Percentiles rank a stretch among this genome's conserved stretches.
Conservation (phyloP, 2,113 vertebrate genomes). For the Perognathus longimembris region DNA sequence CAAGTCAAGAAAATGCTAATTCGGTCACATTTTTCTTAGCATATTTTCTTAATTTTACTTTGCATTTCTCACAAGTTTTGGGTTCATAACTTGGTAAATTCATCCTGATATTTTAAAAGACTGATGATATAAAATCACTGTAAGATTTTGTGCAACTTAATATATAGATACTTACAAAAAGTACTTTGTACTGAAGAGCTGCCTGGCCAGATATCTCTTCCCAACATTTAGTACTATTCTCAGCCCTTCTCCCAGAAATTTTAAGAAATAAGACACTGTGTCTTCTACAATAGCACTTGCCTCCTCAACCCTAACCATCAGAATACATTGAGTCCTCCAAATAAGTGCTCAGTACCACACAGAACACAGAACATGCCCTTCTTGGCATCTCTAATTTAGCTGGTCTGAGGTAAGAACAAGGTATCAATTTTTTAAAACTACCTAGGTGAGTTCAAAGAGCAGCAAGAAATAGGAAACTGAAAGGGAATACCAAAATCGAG, state of each 20-base stretch:
- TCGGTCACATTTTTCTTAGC: background rate
- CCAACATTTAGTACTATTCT: background rate
- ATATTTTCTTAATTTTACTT: slow-evolving; percentile 45
- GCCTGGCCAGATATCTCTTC: background rate
- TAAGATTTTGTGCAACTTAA: background rate
- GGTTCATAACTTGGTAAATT: background rate
- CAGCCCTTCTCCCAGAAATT: background rate
- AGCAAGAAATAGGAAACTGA: too few relatives aligned
- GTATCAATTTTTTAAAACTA: background rate
- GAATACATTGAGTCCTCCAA: background rate
- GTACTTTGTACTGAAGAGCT: background rate
- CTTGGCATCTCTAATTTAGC: background rate
- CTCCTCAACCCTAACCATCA: background rate
- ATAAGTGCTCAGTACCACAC: background rate
- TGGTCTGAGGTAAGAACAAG: background rate
- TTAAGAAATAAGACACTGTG: background rate
- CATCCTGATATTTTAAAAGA: slow-evolving; percentile 17
- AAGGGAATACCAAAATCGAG: too few relatives aligned
- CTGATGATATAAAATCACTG: background rate
- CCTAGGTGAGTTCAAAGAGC: background rate
- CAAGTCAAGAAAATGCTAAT: slow-evolving; percentile 29
- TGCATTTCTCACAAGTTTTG: slow-evolving; percentile 17
- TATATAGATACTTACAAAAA: background rate
- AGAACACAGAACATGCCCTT: background rate
- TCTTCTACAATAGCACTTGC: background rate